Percentiles rank a stretch among this genome's conserved stretches.
Conservation (phyloP, 2,797 vertebrate species). For the Anabas testudineus region DNA sequence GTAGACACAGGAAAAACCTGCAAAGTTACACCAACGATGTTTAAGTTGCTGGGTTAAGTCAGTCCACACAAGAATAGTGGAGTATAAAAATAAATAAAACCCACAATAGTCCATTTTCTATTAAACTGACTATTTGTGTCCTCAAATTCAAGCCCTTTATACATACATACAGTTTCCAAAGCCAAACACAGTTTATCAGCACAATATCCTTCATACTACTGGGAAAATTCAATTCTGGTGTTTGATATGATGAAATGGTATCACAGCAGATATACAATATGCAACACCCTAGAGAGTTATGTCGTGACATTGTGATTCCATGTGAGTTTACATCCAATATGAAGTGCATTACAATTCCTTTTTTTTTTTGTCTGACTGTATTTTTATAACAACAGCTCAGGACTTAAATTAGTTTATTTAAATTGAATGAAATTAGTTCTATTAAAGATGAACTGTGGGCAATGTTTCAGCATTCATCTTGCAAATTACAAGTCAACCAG, state of each 20-base stretch:
- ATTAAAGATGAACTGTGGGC: constrained; percentile 26
- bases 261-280: constrained; percentile 28
- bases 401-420: constrained; percentile 15
- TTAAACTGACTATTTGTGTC: constrained; percentile 61
- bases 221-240: constrained; percentile 48
- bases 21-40: constrained; percentile 13
- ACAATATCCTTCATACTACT: constrained; percentile 50
- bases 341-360: constrained; percentile 5
- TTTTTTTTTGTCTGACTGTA: constrained; percentile 23
- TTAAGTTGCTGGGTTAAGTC: constrained; percentile 3
- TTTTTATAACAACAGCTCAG: constrained; percentile 18
- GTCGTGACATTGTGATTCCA: constrained; percentile 48
- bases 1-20: constrained; percentile 9
- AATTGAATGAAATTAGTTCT: no score
- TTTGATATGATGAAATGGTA: constrained; percentile 64
- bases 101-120: constrained; percentile 52
- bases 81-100: constrained; percentile 52
- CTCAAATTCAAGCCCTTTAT: constrained; percentile 52
- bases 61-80: constrained; percentile 15
- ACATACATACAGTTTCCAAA: constrained; percentile 56
- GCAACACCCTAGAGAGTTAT: constrained; percentile 42
- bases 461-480: constrained; percentile 1
- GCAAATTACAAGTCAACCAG: constrained; percentile 1
- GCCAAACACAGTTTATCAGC: constrained; percentile 60
- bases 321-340: constrained; percentile 50